Evolutionary conservation across 2,113 vertebrate genomes (phyloP).

Genomic region (Sterrhoptilus dennistouni): DNA sequence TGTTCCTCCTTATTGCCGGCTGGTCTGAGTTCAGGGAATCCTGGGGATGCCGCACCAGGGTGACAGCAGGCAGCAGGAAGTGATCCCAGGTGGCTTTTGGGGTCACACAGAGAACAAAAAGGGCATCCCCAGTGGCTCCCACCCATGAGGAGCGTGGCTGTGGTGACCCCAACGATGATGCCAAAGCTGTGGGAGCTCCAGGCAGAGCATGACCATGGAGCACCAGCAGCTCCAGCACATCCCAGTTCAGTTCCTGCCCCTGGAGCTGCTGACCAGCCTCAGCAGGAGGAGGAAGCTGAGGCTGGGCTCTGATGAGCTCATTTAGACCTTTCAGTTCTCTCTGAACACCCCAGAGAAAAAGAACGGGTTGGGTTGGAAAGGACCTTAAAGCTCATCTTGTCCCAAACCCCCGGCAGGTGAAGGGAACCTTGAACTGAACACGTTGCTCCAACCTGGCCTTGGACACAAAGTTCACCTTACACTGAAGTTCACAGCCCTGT

Average conservation of each 20-base stretch:
- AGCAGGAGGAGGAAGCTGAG: not conserved
- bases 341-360: not conserved
- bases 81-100: not conserved
- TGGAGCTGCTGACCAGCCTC: fast-evolving
- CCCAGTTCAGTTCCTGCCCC: not conserved
- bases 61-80: not conserved
- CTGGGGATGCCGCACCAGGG: fast-evolving
- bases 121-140: not conserved
- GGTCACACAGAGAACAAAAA: fast-evolving
- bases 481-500: fast-evolving
- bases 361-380: not conserved
- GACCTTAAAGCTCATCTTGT: not conserved
- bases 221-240: fast-evolving
- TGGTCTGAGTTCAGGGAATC: not conserved
- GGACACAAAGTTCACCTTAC: not conserved
- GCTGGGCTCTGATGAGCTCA: not conserved
- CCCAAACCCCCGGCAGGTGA: not conserved
- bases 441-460: not conserved
- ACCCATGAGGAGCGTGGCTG: fast-evolving
- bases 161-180: fast-evolving
- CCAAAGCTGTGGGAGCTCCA: not conserved
- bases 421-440: not conserved
- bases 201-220: fast-evolving
- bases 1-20: fast-evolving
- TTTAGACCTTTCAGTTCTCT: not conserved